Conservation (phyloP, 2,113 vertebrate species). For the Neotoma lepida region DNA sequence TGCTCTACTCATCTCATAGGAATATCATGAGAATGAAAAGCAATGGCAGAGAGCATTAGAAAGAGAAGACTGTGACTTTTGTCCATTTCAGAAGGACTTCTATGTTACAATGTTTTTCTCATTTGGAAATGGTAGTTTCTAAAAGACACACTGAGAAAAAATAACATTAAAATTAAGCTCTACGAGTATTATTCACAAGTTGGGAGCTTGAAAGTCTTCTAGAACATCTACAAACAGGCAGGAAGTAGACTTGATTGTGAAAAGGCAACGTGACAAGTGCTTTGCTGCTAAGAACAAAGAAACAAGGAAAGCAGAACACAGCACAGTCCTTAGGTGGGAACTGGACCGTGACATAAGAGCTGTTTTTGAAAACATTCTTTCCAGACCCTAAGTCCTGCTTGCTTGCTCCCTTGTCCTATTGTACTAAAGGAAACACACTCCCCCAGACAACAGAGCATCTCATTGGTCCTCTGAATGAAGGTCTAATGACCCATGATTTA, state of each 20-base stretch:
- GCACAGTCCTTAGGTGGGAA: fast-evolving
- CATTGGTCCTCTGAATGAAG: fast-evolving
- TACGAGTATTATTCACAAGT: neutral
- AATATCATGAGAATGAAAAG: neutral
- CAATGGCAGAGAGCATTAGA: neutral
- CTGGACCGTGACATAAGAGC: fast-evolving
- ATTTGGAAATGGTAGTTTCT: neutral
- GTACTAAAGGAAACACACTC: neutral
- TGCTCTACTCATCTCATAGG: neutral
- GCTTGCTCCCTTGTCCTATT: neutral
- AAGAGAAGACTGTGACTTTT: neutral
- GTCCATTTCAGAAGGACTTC: neutral
- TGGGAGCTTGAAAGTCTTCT: neutral
- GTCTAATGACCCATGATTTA: fast-evolving
- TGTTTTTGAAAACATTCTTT: neutral
- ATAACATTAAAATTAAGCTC: neutral
- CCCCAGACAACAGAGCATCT: neutral
- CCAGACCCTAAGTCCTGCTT: neutral
- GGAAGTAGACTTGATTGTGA: neutral
- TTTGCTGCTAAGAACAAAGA: neutral
- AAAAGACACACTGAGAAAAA: neutral
- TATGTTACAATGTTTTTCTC: constrained; percentile 8
- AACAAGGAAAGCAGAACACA: neutral
- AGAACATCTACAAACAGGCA: neutral
- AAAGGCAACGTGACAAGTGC: neutral